Conservation (phyloP, 2,888 invertebrate genomes). For the Melolontha melolontha region DNA sequence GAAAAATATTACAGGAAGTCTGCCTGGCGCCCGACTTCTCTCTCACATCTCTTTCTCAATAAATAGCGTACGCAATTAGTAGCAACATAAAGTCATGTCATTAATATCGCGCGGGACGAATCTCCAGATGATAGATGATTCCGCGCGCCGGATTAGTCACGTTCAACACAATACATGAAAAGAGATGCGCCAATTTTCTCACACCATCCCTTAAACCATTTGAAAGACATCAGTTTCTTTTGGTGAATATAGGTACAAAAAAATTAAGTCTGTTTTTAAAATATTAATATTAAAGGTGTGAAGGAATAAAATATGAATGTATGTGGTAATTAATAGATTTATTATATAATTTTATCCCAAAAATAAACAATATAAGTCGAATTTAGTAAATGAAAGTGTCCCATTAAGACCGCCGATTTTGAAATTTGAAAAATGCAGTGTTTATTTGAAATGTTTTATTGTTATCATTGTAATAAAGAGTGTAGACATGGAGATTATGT, state of each 20-base stretch:
- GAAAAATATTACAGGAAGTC: conserved; percentile 19
- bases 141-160: conserved; percentile 54
- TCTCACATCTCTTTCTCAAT: conserved; percentile 44
- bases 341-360: too few species aligned
- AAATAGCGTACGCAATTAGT: conserved; percentile 55
- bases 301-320: not conserved
- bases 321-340: too few species aligned
- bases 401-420: too few species aligned
- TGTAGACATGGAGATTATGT: too few species aligned
- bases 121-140: conserved; percentile 53
- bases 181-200: conserved; percentile 48
- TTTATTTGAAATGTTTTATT: too few species aligned
- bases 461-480: too few species aligned
- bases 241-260: too few species aligned
- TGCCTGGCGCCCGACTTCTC: conserved; percentile 29
- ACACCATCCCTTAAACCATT: conserved; percentile 42
- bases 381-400: too few species aligned
- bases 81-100: conserved; percentile 52
- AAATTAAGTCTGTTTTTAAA: too few species aligned
- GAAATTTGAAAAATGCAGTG: too few species aligned
- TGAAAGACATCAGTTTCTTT: not conserved
- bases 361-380: too few species aligned
- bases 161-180: conserved; percentile 53
- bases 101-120: conserved; percentile 51
- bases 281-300: not conserved